These are phyloP conservation scores for Tylochromis polylepis DNA, from an alignment of 2,113 vertebrate species.

Conservation along the genomic window DNA sequence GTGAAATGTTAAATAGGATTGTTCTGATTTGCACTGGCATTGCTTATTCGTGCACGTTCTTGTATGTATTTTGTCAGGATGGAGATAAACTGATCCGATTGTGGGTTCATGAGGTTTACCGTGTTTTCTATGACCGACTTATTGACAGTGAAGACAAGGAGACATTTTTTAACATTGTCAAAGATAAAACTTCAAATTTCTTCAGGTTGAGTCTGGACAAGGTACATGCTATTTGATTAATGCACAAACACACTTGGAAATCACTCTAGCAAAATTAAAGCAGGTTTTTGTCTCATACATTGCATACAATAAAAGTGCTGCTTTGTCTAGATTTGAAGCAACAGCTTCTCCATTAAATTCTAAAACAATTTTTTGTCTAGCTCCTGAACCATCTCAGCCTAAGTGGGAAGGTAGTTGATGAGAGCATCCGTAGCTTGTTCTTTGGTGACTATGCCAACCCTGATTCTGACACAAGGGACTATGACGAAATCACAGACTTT, in stretches of 20 bases:
- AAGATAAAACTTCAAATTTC: constrained; percentile 76
- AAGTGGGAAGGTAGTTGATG: constrained; percentile 78
- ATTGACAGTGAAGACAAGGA: constrained; percentile 80
- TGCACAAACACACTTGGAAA: neutral
- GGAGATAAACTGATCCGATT: constrained; percentile 87
- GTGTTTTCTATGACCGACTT: constrained; percentile 91
- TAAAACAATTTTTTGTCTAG: constrained; percentile 54
- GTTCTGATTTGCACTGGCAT: neutral
- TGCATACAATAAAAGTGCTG: too few species aligned
- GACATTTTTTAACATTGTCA: constrained; percentile 83
- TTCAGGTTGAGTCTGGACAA: constrained; percentile 85
- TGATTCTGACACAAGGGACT: constrained; percentile 69
- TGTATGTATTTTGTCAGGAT: constrained; percentile 68
- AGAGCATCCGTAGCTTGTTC: constrained; percentile 83
- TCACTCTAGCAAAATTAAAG: neutral
- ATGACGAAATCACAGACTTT: constrained; percentile 87
- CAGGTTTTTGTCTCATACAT: too few species aligned
- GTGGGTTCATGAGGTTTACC: constrained; percentile 92
- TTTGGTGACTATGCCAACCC: constrained; percentile 85
- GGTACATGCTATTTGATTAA: constrained; percentile 56
- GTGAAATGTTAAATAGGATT: neutral
- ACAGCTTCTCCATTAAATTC: neutral
- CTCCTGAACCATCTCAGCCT: constrained; percentile 81
- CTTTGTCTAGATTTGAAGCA: neutral
- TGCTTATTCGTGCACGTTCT: neutral